These are phyloP conservation scores for Sebastes oblongus DNA, from an alignment of 2,797 vertebrate genomes.

Conservation along the genomic window DNA sequence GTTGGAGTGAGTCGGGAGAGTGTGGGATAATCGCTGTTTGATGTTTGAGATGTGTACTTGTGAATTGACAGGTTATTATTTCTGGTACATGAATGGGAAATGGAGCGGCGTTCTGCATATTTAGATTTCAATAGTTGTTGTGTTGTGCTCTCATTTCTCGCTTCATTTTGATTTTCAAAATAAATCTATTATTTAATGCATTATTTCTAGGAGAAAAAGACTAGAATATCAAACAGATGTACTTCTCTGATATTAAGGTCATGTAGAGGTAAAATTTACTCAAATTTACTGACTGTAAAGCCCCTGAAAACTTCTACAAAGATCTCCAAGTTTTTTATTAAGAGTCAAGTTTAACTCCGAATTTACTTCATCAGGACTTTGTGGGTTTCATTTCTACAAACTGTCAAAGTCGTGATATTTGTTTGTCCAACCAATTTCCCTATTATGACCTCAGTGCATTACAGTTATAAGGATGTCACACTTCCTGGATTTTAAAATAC, in stretches of 20 bases:
- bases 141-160: not conserved
- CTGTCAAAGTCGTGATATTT: not conserved
- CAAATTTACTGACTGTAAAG: fast-evolving
- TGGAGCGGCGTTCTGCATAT: not conserved
- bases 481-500: not conserved
- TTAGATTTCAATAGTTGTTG: not conserved
- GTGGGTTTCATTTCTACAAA: not conserved
- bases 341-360: not conserved
- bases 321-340: not conserved
- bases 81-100: not conserved
- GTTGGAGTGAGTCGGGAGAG: not conserved
- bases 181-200: not conserved
- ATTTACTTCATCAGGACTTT: too few relatives aligned
- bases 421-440: not conserved
- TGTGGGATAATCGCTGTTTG: slow-evolving; percentile 22
- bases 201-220: not conserved
- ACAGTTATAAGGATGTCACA: not conserved
- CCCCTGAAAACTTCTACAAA: not conserved
- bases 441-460: not conserved
- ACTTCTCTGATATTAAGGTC: not conserved
- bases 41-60: slow-evolving; percentile 18
- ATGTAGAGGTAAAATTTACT: not conserved
- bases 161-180: not conserved
- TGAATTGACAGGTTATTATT: slow-evolving; percentile 32
- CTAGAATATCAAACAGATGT: not conserved